Evolutionary conservation across 2,888 invertebrate genomes (phyloP).

Genomic region (Drosophila merina): DNA sequence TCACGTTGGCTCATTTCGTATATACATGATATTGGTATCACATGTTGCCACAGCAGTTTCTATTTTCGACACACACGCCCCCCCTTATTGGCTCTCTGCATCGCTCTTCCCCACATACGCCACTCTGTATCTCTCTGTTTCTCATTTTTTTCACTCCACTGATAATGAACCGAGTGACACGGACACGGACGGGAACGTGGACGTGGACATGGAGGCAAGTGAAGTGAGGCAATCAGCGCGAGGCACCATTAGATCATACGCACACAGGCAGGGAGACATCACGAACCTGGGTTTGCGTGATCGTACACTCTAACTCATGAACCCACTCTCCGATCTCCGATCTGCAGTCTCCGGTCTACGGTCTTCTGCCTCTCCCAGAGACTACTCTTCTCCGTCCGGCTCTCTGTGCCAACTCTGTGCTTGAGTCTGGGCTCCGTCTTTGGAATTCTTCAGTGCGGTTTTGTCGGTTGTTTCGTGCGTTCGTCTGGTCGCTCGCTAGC

Average conservation of each 20-base stretch:
- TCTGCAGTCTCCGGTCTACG: not conserved
- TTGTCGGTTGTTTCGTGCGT: conserved; percentile 70
- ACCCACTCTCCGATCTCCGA: conserved; percentile 5
- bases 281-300: conserved; percentile 28
- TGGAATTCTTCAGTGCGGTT: conserved; percentile 76
- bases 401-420: conserved; percentile 45
- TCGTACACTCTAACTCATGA: conserved; percentile 61
- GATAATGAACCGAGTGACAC: conserved; percentile 55
- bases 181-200: conserved; percentile 2
- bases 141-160: conserved; percentile 31
- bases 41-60: conserved; percentile 57
- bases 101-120: not conserved
- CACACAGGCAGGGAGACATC: conserved; percentile 19
- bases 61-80: conserved; percentile 62
- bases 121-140: not conserved
- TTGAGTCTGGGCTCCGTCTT: conserved; percentile 46
- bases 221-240: conserved; percentile 59
- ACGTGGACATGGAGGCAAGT: conserved; percentile 4
- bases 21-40: conserved; percentile 21
- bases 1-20: conserved; percentile 41
- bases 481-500: conserved; percentile 57
- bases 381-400: conserved; percentile 29
- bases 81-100: not conserved
- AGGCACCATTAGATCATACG: conserved; percentile 69
- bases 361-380: conserved; percentile 6